A percentile compares a stretch with the other conserved stretches of the same genome.
Evolutionary conservation across 2,113 vertebrate genomes (phyloP).

Genomic region (Ophiodon elongatus): DNA sequence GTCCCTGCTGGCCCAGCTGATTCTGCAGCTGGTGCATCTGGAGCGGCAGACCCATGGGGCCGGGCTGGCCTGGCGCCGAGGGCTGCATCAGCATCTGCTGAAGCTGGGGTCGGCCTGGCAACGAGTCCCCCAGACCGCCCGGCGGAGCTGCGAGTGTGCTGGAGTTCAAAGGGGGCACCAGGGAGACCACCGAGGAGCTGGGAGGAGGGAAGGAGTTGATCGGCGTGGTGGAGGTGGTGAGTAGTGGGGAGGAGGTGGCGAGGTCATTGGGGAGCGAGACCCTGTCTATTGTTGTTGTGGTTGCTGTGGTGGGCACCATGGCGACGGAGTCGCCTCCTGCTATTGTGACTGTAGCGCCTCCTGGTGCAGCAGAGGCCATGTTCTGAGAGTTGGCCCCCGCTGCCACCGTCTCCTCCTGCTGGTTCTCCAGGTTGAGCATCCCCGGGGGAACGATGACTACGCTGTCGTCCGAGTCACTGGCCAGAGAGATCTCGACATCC

Average conservation of each 20-base stretch:
- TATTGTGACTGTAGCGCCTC: slow-evolving; percentile 20
- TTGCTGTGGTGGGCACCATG: slow-evolving; percentile 51
- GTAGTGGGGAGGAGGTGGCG: slow-evolving; percentile 68
- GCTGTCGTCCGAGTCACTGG: slow-evolving; percentile 92
- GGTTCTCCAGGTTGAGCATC: slow-evolving; percentile 76
- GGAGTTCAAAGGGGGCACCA: slow-evolving; percentile 77
- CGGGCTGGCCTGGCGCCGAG: slow-evolving; percentile 43
- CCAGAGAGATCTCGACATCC: slow-evolving; percentile 92
- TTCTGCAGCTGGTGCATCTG: slow-evolving; percentile 84
- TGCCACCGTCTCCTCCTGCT: slow-evolving; percentile 58
- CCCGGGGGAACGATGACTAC: slow-evolving; percentile 92
- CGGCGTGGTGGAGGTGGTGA: slow-evolving; percentile 68
- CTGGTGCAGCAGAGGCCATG: slow-evolving; percentile 31
- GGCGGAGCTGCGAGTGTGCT: slow-evolving; percentile 58
- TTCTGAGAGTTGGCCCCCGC: slow-evolving; percentile 32
- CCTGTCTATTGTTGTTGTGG: slow-evolving; percentile 48
- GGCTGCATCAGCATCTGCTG: slow-evolving; percentile 87
- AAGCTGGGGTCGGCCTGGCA: slow-evolving; percentile 78
- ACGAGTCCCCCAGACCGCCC: slow-evolving; percentile 66
- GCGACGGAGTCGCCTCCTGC: slow-evolving; percentile 59
- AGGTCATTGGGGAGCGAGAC: slow-evolving; percentile 74
- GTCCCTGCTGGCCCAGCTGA: slow-evolving; percentile 74
- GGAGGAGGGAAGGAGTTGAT: slow-evolving; percentile 79
- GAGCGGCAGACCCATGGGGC: slow-evolving; percentile 65
- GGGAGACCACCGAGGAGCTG: slow-evolving; percentile 74